A percentile compares a stretch with the other conserved stretches of the same genome.
These are phyloP conservation scores for Copidosoma floridanum DNA, from an alignment of 1,140 invertebrate genomes.

Conservation along the genomic window DNA sequence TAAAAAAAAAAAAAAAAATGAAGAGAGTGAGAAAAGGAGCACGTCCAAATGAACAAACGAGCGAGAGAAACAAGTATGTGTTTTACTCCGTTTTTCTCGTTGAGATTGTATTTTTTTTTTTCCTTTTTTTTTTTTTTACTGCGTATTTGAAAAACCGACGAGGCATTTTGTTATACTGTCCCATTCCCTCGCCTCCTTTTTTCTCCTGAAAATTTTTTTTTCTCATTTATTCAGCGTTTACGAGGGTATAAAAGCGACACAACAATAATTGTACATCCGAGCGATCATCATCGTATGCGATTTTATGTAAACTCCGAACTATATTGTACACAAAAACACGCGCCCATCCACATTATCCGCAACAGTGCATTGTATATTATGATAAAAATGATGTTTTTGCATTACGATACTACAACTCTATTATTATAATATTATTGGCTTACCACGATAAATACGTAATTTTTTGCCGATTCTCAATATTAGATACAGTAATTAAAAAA, in stretches of 20 bases:
- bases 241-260: neutral
- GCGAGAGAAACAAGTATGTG: too few relatives aligned
- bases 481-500: too few relatives aligned
- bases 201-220: slow-evolving; percentile 25
- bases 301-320: too few relatives aligned
- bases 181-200: neutral
- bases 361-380: neutral
- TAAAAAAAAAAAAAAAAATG: slow-evolving; percentile 55
- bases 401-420: too few relatives aligned
- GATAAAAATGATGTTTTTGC: slow-evolving; percentile 1
- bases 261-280: neutral
- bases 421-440: neutral
- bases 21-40: slow-evolving; percentile 46
- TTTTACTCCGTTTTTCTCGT: slow-evolving; percentile 4
- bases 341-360: too few relatives aligned
- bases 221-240: slow-evolving; percentile 35
- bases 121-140: slow-evolving; percentile 35
- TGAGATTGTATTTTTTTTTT: neutral
- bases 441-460: too few relatives aligned
- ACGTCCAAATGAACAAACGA: slow-evolving; percentile 20
- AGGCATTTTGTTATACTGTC: slow-evolving; percentile 39
- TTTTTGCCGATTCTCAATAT: neutral
- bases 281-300: neutral
- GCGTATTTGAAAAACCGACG: slow-evolving; percentile 37
- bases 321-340: too few relatives aligned